Percentiles rank a stretch among this genome's conserved stretches.
Conservation (phyloP, 1,140 invertebrate species). For the Papilio polytes region DNA sequence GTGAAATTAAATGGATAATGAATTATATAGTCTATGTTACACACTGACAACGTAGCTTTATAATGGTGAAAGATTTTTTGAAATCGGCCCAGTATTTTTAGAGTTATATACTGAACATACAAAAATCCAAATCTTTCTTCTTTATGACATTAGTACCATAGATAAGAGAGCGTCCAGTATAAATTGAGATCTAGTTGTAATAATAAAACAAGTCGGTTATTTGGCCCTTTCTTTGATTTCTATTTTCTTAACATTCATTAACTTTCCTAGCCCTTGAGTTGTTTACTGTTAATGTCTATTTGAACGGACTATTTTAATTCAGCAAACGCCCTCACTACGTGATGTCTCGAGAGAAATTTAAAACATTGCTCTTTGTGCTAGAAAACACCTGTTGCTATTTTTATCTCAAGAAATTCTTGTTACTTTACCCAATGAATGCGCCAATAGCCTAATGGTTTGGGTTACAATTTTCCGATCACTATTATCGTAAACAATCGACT, state of each 20-base stretch:
- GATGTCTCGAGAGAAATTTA: neutral
- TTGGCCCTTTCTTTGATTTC: neutral
- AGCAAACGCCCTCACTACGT: neutral
- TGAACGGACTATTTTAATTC: constrained; percentile 9
- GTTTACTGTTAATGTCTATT: neutral
- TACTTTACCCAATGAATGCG: too few relatives aligned
- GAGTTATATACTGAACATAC: too few relatives aligned
- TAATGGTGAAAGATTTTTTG: too few relatives aligned
- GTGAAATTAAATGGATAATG: too few relatives aligned
- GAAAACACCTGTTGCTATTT: neutral
- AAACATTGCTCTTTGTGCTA: constrained; percentile 4
- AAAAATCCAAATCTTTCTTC: too few relatives aligned
- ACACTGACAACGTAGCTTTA: too few relatives aligned
- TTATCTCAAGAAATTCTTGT: neutral
- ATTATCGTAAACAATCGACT: too few relatives aligned
- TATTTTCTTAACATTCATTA: constrained; percentile 8
- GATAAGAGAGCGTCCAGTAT: neutral
- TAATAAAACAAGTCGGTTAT: neutral
- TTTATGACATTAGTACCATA: too few relatives aligned
- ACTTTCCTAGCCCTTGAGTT: constrained; percentile 1
- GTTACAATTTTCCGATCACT: too few relatives aligned
- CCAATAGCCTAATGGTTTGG: too few relatives aligned
- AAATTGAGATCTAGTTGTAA: neutral
- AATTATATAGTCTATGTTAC: too few relatives aligned
- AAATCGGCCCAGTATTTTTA: too few relatives aligned